Evolutionary conservation across 2,888 invertebrate species (phyloP), one percentile per base, ranked within the genome.

Genomic region (Macrosiphum euphorbiae): DNA sequence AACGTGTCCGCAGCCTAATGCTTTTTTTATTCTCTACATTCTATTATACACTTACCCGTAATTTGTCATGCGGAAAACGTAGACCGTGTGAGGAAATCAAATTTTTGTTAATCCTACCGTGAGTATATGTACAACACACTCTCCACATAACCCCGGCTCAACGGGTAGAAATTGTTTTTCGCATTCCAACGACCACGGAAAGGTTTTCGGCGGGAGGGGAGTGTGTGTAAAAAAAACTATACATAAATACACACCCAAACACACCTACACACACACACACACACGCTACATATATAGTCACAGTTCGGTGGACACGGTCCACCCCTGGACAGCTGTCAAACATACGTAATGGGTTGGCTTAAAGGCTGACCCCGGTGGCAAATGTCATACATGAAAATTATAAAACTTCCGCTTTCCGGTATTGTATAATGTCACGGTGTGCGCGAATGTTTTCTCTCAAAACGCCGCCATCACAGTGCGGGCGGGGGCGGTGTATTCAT

Each of bases 51-150:
- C 47, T 47, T 35, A 20, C 61, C 47, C 58, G 13, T 92, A 92
- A 88, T 92, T 88, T 88, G 89, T 89, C 93, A 89, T 84, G 93
- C 89, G 58, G 58, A 93, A 93, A 93, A 93, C 85, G 89, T 87
- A 50, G 84, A 26, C 55, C 13, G 86, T 91, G 44, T 61, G 86
- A 44, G 91, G 28, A 85, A 93, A 93, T 90, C 90, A 90, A 90
- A 93, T 61, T 93, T 93, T 93, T 90, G 93, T 93, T 93, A 93
- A 93, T 93, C 93, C 90, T 90, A 90, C 93, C 89, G 41, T 85
- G 93, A 85, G 90, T 89, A 58, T 35, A 78, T 47, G 8, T 78
- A 84, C 85, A 89, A 84, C 85, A 89, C 89, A 52, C 41, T 3
- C 41, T 41, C 41, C 24, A 55, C 89, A 41, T 55, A 55, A 92